Conservation (phyloP, 2,888 invertebrate species). For the Lepeophtheirus nordmannii region DNA sequence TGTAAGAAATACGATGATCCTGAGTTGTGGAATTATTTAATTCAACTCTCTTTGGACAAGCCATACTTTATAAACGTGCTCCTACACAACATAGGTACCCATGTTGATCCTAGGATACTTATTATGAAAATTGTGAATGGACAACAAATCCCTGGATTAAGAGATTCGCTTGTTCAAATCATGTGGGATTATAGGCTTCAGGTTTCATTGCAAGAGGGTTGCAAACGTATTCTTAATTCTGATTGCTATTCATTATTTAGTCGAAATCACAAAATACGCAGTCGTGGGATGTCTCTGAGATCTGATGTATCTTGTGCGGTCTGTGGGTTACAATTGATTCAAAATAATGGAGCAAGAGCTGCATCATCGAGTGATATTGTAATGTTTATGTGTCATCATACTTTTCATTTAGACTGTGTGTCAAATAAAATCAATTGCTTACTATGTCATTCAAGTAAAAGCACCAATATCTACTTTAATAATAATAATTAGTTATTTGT, state of each 20-base stretch:
- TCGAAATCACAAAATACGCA: constrained; percentile 58
- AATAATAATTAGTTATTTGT: too few relatives aligned
- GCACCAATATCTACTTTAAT: too few relatives aligned
- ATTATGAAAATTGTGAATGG: constrained; percentile 68
- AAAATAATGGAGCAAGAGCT: too few relatives aligned
- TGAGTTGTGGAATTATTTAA: constrained; percentile 78
- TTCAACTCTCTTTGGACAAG: constrained; percentile 67
- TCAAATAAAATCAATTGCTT: neutral
- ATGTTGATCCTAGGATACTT: constrained; percentile 74
- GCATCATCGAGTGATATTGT: neutral
- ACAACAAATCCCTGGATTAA: constrained; percentile 71
- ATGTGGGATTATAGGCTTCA: constrained; percentile 86
- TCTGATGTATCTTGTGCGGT: neutral
- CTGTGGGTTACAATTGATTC: neutral
- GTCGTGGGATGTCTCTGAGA: constrained; percentile 42
- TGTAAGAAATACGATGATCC: constrained; percentile 89
- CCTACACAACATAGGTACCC: constrained; percentile 57
- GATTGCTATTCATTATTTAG: constrained; percentile 78
- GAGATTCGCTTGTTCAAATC: constrained; percentile 81
- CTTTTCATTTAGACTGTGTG: constrained; percentile 6
- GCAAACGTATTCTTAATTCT: constrained; percentile 69
- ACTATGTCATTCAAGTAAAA: neutral
- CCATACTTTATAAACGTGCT: constrained; percentile 45
- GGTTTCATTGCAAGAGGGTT: constrained; percentile 41
- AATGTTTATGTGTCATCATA: neutral